A percentile compares a stretch with the other conserved stretches of the same genome.
Evolutionary conservation across 2,113 vertebrate species (phyloP).

Genomic region (Bufo gargarizans): DNA sequence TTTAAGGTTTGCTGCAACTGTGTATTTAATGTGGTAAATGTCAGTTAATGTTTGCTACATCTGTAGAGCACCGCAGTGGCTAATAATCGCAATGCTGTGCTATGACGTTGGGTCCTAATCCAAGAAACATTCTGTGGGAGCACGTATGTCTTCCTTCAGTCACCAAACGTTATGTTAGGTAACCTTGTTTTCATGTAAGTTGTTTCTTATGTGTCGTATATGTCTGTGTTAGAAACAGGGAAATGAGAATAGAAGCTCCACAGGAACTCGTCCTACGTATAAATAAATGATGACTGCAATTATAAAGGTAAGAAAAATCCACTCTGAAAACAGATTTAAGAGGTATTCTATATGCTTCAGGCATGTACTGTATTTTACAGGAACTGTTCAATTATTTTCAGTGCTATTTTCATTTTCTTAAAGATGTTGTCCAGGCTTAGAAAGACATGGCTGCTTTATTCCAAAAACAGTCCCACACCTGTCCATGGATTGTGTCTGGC

Average conservation of each 20-base stretch:
- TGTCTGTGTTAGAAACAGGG: not conserved
- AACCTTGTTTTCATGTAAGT: not conserved
- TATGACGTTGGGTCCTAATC: not conserved
- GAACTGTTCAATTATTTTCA: not conserved
- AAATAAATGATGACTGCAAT: conserved; percentile 5
- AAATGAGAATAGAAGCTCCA: not conserved
- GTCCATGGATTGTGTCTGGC: too few relatives aligned
- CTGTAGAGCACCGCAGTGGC: not conserved
- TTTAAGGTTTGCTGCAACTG: too few relatives aligned
- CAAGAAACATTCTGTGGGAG: not conserved
- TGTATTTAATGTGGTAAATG: too few relatives aligned
- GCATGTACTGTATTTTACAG: not conserved
- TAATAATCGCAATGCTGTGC: not conserved
- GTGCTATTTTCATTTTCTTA: not conserved
- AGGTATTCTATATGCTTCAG: not conserved
- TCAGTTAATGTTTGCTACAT: too few relatives aligned
- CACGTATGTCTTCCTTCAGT: not conserved
- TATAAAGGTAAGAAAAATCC: not conserved
- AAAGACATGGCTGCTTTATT: too few relatives aligned
- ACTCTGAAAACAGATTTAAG: not conserved
- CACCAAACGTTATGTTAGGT: not conserved
- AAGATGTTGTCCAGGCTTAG: not conserved
- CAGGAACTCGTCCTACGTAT: not conserved
- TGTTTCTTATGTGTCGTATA: not conserved
- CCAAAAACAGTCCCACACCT: too few relatives aligned